Evolutionary conservation across 2,797 vertebrate genomes (phyloP).

Genomic region (Ctenosaura bakeri): DNA sequence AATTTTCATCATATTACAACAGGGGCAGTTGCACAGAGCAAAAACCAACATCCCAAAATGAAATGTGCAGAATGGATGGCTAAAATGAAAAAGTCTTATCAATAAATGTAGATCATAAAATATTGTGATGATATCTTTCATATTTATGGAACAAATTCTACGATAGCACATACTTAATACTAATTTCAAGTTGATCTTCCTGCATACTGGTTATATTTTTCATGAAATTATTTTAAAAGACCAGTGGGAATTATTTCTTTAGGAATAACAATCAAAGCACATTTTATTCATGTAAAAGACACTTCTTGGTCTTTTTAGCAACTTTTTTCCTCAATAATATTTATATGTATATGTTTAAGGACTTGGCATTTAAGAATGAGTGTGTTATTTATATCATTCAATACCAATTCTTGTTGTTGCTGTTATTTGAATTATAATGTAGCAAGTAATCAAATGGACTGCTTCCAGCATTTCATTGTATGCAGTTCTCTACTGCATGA

Average conservation of each 20-base stretch:
- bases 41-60: background rate
- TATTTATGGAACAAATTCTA: background rate
- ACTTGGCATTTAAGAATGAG: background rate
- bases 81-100: constrained; percentile 16
- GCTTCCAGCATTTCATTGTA: background rate
- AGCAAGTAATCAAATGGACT: background rate
- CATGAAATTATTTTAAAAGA: background rate
- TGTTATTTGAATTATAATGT: background rate
- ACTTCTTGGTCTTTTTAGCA: background rate
- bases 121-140: constrained; percentile 29
- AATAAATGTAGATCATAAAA: constrained; percentile 12
- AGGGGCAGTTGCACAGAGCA: background rate
- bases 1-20: background rate
- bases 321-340: too few relatives aligned
- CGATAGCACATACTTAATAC: background rate
- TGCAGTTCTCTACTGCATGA: background rate
- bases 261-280: background rate
- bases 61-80: background rate
- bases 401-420: background rate
- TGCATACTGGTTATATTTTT: background rate
- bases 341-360: background rate
- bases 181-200: constrained; percentile 25
- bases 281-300: background rate
- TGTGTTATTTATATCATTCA: background rate
- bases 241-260: constrained; percentile 28